Evolutionary conservation across 2,797 vertebrate species (phyloP).

Genomic region (Phylloscopus collybita): DNA sequence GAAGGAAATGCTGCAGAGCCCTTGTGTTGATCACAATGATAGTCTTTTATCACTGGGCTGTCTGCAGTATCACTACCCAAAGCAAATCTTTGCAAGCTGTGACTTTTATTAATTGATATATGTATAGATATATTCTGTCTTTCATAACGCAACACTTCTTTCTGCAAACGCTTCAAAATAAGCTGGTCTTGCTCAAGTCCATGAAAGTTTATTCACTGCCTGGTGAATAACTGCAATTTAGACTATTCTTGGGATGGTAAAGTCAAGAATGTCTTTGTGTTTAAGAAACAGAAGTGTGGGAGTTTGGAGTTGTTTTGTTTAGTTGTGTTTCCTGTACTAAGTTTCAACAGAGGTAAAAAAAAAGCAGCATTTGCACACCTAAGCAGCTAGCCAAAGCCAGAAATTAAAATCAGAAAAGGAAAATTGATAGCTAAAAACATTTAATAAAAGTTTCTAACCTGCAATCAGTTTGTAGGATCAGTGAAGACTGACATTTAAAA

Average conservation of each 20-base stretch:
- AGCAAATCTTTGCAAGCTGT: not conserved
- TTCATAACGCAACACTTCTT: not conserved
- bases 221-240: not conserved
- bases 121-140: not conserved
- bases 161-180: not conserved
- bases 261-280: not conserved
- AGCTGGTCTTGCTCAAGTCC: not conserved
- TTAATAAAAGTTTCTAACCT: not conserved
- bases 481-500: not conserved
- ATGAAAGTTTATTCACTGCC: not conserved
- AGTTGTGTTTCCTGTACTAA: not conserved
- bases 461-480: not conserved
- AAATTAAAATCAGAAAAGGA: not conserved
- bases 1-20: slow-evolving; percentile 38
- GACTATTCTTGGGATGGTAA: not conserved
- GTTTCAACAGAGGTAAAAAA: not conserved
- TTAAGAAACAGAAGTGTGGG: not conserved
- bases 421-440: not conserved
- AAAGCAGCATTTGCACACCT: not conserved
- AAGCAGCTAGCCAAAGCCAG: not conserved
- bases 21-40: not conserved
- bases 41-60: not conserved
- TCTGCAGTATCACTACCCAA: not conserved
- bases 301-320: not conserved
- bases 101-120: not conserved